Evolutionary conservation across 2,113 vertebrate species (phyloP).

Genomic region (Protobothrops mucrosquamatus): DNA sequence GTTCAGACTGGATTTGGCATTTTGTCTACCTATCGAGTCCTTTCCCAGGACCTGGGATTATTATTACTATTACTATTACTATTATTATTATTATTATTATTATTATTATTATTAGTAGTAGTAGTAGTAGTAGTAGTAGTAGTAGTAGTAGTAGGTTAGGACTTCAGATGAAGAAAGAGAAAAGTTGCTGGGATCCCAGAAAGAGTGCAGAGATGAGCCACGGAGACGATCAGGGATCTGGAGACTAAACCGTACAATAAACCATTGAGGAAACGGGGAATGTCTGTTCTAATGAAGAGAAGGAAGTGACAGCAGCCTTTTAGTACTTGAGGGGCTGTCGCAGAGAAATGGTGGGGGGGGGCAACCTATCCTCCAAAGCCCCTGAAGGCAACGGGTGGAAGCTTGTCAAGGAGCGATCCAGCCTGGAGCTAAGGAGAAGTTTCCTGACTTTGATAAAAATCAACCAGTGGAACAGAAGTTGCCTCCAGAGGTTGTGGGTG

Average conservation of each 20-base stretch:
- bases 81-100: too few species aligned
- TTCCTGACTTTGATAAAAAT: background rate
- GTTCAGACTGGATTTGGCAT: too few species aligned
- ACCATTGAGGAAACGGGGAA: background rate
- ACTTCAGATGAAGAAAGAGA: background rate
- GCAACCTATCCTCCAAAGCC: background rate
- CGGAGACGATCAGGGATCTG: background rate
- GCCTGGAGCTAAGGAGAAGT: background rate
- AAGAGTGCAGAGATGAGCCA: background rate
- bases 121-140: too few species aligned
- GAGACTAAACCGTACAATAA: background rate
- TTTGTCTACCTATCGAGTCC: too few species aligned
- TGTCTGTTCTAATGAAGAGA: background rate
- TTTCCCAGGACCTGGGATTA: too few species aligned
- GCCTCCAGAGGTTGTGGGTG: background rate
- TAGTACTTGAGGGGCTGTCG: background rate
- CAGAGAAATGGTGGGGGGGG: background rate
- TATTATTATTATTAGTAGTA: too few species aligned
- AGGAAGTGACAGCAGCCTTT: fast-evolving
- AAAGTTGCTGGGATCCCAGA: background rate
- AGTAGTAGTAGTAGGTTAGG: too few species aligned
- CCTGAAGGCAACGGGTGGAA: background rate
- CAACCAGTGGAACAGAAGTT: background rate
- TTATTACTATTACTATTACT: too few species aligned
- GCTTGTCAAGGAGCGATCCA: background rate